Conservation (phyloP, 1,140 invertebrate genomes). For the Dysdera silvatica region DNA sequence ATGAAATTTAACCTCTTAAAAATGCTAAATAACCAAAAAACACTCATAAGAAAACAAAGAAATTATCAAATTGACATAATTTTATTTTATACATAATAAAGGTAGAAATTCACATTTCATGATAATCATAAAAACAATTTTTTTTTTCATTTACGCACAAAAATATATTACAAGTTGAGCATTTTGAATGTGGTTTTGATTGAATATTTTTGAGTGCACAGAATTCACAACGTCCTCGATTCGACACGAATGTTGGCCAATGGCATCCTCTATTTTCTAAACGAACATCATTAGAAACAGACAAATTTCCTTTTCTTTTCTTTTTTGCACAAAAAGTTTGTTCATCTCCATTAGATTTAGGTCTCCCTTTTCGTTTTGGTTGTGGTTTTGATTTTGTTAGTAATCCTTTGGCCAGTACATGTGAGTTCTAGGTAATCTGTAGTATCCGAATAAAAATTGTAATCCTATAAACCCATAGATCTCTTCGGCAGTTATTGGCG, state of each 20-base stretch:
- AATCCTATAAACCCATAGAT: no score
- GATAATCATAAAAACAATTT: constrained; percentile 16
- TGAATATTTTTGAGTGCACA: constrained; percentile 14
- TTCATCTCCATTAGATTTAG: constrained; percentile 9
- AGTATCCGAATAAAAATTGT: no score
- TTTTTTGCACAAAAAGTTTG: constrained; percentile 10
- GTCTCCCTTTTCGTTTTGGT: constrained; percentile 11
- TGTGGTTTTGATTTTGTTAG: constrained; percentile 8
- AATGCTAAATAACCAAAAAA: no score
- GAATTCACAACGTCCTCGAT: constrained; percentile 20
- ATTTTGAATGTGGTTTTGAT: constrained; percentile 2
- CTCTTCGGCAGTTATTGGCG: no score
- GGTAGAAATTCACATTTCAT: no score
- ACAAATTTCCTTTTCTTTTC: constrained; percentile 13
- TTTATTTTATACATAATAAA: no score
- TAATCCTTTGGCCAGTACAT: constrained; percentile 8
- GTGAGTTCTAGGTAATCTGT: no score
- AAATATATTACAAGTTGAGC: constrained; percentile 7
- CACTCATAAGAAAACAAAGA: no score
- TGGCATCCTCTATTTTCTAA: constrained; percentile 12
- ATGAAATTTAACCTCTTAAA: no score
- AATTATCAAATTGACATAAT: no score
- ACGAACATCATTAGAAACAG: constrained; percentile 15
- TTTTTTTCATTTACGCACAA: constrained; percentile 20
- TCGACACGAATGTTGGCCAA: constrained; percentile 13